Percentiles rank a stretch among this genome's conserved stretches.
Evolutionary conservation across 2,113 vertebrate genomes (phyloP).

Genomic region (Corynorhinus townsendii): DNA sequence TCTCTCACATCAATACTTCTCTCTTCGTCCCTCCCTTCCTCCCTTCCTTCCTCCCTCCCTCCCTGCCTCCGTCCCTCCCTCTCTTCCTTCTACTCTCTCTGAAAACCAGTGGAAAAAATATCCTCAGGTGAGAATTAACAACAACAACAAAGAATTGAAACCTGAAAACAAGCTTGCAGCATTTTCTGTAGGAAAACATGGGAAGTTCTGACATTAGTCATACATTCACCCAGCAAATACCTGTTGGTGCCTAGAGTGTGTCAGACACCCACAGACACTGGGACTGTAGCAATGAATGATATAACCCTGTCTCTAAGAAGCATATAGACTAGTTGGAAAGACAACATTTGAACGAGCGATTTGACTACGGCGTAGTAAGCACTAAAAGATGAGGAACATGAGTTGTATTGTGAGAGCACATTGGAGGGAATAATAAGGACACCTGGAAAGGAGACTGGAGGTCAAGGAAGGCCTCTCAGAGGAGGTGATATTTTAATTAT

Average conservation of each 20-base stretch:
- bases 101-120: too few relatives aligned
- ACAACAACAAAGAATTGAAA: background rate
- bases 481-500: background rate
- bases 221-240: background rate
- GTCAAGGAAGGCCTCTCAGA: background rate
- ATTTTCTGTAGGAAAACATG: conserved; percentile 4
- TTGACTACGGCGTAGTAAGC: background rate
- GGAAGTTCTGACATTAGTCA: background rate
- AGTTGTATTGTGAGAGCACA: background rate
- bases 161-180: background rate
- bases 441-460: background rate
- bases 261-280: background rate
- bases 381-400: background rate
- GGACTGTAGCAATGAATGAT: background rate
- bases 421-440: background rate
- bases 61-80: too few relatives aligned
- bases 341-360: background rate
- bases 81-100: too few relatives aligned
- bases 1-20: too few relatives aligned
- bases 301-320: background rate
- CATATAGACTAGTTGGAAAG: background rate
- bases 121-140: too few relatives aligned
- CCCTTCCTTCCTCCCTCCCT: too few relatives aligned
- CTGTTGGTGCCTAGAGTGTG: background rate
- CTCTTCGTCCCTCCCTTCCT: too few relatives aligned